Percentiles rank a stretch among this genome's conserved stretches.
These are phyloP conservation scores for Umimayanthus kanabou DNA, from an alignment of 92 coral and sea anemone species.

Conservation along the genomic window DNA sequence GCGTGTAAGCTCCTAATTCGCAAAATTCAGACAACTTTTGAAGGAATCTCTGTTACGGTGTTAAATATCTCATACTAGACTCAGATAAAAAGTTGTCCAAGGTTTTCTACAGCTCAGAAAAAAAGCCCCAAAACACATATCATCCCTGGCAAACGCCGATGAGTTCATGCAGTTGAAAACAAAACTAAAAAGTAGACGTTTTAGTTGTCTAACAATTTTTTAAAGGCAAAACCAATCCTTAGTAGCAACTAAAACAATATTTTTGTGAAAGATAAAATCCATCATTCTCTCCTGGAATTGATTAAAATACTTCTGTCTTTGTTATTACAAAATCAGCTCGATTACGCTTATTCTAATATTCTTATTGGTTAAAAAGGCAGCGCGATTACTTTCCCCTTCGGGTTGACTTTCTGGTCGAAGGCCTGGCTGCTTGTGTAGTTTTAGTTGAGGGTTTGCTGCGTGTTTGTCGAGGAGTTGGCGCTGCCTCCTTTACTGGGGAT, in stretches of 20 bases:
- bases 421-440: not conserved
- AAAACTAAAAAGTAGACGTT: not conserved
- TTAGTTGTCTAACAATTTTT: too few relatives aligned
- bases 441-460: constrained; percentile 10
- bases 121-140: too few relatives aligned
- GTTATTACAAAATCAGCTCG: not conserved
- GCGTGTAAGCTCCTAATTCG: too few relatives aligned
- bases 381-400: not conserved
- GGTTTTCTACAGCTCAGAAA: too few relatives aligned
- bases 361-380: not conserved
- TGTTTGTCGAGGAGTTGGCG: constrained; percentile 15
- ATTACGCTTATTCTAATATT: not conserved
- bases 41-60: too few relatives aligned
- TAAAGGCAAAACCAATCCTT: too few relatives aligned
- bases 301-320: not conserved
- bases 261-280: not conserved
- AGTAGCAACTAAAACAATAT: too few relatives aligned
- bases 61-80: too few relatives aligned
- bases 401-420: constrained; percentile 4
- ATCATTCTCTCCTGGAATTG: not conserved
- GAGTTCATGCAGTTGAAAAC: too few relatives aligned
- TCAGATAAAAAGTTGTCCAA: too few relatives aligned
- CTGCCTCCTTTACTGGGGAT: not conserved
- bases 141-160: too few relatives aligned
- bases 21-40: too few relatives aligned